These are phyloP conservation scores for Chloropsis cyanopogon DNA, from an alignment of 2,113 vertebrate genomes.

Conservation along the genomic window DNA sequence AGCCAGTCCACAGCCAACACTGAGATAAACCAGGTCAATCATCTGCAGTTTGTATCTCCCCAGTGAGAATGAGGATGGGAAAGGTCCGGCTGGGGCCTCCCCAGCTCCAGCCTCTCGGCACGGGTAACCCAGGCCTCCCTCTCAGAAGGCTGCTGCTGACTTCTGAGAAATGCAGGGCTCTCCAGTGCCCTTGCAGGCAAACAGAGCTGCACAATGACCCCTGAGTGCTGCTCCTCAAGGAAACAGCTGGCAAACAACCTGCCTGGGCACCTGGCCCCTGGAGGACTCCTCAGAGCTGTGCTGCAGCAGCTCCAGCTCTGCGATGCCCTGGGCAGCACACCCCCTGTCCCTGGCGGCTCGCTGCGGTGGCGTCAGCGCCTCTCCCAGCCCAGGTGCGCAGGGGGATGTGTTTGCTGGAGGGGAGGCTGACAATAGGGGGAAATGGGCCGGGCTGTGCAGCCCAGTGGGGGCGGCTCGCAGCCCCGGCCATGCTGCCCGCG, in stretches of 20 bases:
- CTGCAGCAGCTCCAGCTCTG: accelerated
- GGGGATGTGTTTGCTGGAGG: slow-evolving; percentile 31
- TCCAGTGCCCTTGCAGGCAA: neutral
- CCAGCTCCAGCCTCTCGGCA: neutral
- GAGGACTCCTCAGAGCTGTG: neutral
- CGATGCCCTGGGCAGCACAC: neutral
- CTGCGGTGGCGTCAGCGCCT: neutral
- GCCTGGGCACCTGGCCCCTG: neutral
- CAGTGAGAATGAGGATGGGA: neutral
- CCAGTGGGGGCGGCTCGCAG: neutral
- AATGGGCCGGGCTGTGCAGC: slow-evolving; percentile 39
- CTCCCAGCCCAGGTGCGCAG: slow-evolving; percentile 62
- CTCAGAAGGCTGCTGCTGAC: neutral
- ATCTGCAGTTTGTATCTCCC: neutral
- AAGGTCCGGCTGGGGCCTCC: neutral
- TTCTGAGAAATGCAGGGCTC: neutral
- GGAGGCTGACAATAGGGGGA: slow-evolving; percentile 75
- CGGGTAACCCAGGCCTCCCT: neutral
- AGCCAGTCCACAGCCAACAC: neutral
- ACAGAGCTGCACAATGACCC: neutral
- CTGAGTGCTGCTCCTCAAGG: neutral
- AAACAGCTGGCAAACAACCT: neutral
- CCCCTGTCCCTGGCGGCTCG: neutral
- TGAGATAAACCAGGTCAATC: neutral
- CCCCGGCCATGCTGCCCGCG: neutral